Percentiles rank a stretch among this genome's conserved stretches.
Evolutionary conservation across 1,140 invertebrate species (phyloP).

Genomic region (Medauroidea extradentata): DNA sequence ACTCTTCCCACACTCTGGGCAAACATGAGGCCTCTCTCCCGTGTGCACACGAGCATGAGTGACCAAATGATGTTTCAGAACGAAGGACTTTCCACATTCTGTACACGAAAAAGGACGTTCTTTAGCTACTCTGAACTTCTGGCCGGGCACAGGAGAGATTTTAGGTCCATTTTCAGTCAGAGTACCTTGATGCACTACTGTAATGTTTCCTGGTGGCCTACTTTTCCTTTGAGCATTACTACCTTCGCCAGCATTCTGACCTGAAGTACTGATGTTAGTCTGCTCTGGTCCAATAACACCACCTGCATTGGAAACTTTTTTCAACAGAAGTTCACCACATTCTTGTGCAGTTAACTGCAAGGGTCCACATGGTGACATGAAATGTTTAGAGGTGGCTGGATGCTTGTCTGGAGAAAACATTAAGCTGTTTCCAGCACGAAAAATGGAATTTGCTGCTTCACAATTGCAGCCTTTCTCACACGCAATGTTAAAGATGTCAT

Average conservation of each 20-base stretch:
- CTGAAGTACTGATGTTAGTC: background rate
- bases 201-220: background rate
- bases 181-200: background rate
- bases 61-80: constrained; percentile 75
- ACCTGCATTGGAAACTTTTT: constrained; percentile 5
- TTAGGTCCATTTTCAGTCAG: background rate
- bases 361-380: constrained; percentile 63
- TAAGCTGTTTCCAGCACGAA: constrained; percentile 7
- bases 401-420: constrained; percentile 17
- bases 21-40: constrained; percentile 76
- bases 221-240: constrained; percentile 1
- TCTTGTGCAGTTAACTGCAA: constrained; percentile 67
- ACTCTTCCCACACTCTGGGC: constrained; percentile 78
- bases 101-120: constrained; percentile 74
- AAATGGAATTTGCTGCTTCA: constrained; percentile 18
- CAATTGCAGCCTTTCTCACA: constrained; percentile 21
- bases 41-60: constrained; percentile 75
- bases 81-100: constrained; percentile 77
- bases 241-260: background rate
- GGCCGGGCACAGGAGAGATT: background rate
- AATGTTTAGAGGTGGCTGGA: constrained; percentile 35
- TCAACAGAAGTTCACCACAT: constrained; percentile 54
- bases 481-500: constrained; percentile 11
- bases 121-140: constrained; percentile 43
- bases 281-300: background rate